Conservation (phyloP, 2,888 invertebrate species). For the Vesta saturnalis region DNA sequence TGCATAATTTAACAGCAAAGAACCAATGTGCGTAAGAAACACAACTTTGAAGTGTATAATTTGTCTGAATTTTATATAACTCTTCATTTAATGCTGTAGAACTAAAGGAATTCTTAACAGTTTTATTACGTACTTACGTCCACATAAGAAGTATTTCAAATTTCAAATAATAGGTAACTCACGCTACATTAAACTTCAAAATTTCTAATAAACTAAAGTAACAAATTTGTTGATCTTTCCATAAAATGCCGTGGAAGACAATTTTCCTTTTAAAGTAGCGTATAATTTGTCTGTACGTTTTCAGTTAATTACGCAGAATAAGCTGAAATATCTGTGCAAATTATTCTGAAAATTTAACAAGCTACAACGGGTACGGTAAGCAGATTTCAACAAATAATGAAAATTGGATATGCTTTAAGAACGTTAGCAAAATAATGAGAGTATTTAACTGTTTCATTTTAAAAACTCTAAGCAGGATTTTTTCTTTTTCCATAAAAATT, state of each 20-base stretch:
- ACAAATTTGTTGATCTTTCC: not conserved
- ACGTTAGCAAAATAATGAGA: not conserved
- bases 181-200: not conserved
- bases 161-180: not conserved
- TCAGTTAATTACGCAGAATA: slow-evolving; percentile 27
- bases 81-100: not conserved
- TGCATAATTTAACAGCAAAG: not conserved
- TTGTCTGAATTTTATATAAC: not conserved
- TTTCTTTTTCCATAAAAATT: not conserved
- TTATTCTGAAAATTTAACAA: slow-evolving; percentile 21
- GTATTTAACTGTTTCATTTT: slow-evolving; percentile 5
- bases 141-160: not conserved
- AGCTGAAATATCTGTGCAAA: slow-evolving; percentile 23
- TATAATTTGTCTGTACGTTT: slow-evolving; percentile 11
- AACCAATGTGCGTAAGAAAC: not conserved
- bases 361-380: slow-evolving; percentile 17
- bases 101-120: not conserved
- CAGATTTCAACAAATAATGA: slow-evolving; percentile 17
- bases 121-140: not conserved
- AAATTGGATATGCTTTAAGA: not conserved
- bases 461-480: not conserved
- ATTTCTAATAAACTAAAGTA: not conserved
- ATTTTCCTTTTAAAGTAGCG: not conserved
- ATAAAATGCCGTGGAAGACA: no score
- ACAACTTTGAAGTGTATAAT: not conserved